Percentiles rank a stretch among this genome's conserved stretches.
phyloP scores from a whole-genome alignment of 2,113 vertebrate genomes.

The Cynocephalus volans region DNA sequence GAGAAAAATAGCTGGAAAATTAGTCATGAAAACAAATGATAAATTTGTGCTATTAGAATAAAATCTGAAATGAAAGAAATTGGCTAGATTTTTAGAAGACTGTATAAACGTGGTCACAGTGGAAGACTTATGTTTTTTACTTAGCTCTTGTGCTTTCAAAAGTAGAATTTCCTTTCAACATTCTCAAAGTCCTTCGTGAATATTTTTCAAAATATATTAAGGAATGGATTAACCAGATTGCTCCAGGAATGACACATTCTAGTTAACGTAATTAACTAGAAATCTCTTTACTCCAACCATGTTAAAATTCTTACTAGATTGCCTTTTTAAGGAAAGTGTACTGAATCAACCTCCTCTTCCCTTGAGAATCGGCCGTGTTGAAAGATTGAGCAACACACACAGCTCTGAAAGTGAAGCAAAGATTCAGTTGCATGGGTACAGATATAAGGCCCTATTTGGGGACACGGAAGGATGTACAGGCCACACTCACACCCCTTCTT shows the following conservation, averaged over 20 bases:
- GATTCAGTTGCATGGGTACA: neutral
- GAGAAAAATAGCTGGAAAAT: constrained; percentile 60
- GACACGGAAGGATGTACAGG: neutral
- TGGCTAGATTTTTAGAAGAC: constrained; percentile 24
- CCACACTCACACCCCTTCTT: neutral
- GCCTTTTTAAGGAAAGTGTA: neutral
- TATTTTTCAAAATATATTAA: constrained; percentile 57
- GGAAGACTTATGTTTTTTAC: neutral
- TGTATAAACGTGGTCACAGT: neutral
- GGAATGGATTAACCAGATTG: constrained; percentile 7
- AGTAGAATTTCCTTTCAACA: constrained; percentile 50
- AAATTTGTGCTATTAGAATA: constrained; percentile 49
- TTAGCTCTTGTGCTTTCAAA: constrained; percentile 49
- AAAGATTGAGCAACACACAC: neutral
- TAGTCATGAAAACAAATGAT: constrained; percentile 52
- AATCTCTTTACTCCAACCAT: neutral
- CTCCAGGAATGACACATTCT: constrained; percentile 35
- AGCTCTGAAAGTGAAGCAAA: neutral
- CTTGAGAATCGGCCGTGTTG: neutral
- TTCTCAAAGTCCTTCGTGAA: constrained; percentile 5
- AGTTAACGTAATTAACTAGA: neutral
- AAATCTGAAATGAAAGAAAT: constrained; percentile 53
- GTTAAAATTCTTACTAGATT: constrained; percentile 1
- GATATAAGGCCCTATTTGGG: neutral
- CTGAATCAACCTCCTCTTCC: neutral